Evolutionary conservation across 2,113 vertebrate species (phyloP).

Genomic region (Bostrychus sinensis): DNA sequence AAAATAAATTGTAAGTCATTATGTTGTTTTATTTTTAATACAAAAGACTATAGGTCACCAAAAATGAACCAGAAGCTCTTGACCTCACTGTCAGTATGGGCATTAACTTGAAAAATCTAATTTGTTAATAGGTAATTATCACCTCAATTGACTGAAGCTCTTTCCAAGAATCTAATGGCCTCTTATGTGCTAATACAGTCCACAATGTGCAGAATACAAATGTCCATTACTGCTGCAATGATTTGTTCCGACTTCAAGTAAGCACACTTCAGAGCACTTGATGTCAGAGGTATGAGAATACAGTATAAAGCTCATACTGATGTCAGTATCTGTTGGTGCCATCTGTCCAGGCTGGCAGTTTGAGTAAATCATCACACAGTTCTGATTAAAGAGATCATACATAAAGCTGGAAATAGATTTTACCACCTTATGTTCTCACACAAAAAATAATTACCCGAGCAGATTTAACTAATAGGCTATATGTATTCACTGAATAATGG

Average conservation of each 20-base stretch:
- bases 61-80: background rate
- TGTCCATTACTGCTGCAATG: slow-evolving; percentile 1
- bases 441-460: slow-evolving; percentile 21
- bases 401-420: slow-evolving; percentile 23
- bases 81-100: slow-evolving; percentile 2
- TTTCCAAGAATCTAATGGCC: slow-evolving; percentile 23
- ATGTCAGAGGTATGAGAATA: background rate
- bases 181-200: slow-evolving; percentile 14
- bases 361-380: slow-evolving; percentile 14
- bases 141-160: slow-evolving; percentile 15
- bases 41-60: background rate
- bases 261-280: background rate
- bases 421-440: slow-evolving; percentile 13
- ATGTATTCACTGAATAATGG: no score
- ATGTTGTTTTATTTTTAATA: background rate
- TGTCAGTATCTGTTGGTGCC: background rate
- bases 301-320: background rate
- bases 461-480: slow-evolving; percentile 24
- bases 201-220: slow-evolving; percentile 16
- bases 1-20: background rate
- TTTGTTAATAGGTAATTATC: slow-evolving; percentile 29
- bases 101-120: slow-evolving; percentile 12
- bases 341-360: background rate
- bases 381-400: slow-evolving; percentile 35
- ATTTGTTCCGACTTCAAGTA: background rate